phyloP scores from a whole-genome alignment of 2,888 invertebrate genomes.

The Oscheius sp. region DNA sequence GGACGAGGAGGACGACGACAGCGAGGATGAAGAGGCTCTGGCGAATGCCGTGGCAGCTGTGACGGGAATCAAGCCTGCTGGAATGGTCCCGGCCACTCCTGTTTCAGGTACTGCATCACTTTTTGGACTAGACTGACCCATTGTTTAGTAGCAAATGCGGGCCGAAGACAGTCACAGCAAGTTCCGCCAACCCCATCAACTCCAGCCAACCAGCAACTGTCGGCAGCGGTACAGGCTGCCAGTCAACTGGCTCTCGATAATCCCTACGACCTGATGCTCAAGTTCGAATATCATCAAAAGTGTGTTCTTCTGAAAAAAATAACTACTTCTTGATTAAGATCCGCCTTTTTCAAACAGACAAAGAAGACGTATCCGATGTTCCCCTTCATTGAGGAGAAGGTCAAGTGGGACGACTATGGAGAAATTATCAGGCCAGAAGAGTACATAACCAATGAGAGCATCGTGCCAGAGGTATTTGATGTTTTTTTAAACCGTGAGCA shows the following conservation, averaged over 20 bases:
- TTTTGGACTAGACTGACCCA: not conserved
- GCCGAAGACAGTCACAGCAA: conserved; percentile 9
- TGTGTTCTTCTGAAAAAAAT: not conserved
- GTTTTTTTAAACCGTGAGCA: conserved; percentile 76
- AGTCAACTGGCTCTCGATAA: conserved; percentile 20
- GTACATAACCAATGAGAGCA: conserved; percentile 78
- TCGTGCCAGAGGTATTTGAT: conserved; percentile 13
- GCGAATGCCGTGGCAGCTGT: conserved; percentile 73
- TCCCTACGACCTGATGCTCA: conserved; percentile 29
- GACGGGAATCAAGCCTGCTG: conserved; percentile 43
- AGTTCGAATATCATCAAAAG: conserved; percentile 33
- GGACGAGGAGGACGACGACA: conserved; percentile 56
- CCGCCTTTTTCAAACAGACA: conserved; percentile 85
- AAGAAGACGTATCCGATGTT: conserved; percentile 96
- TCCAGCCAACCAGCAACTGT: not conserved
- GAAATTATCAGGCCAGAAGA: conserved; percentile 93
- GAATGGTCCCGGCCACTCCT: not conserved
- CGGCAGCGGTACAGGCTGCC: not conserved
- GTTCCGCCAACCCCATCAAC: not conserved
- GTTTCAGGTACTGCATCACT: not conserved
- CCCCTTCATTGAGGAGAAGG: conserved; percentile 87
- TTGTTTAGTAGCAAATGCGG: not conserved
- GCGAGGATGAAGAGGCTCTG: conserved; percentile 69
- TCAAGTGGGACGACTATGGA: conserved; percentile 90
- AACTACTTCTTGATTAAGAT: conserved; percentile 41